These are phyloP conservation scores for Osmerus mordax DNA, from an alignment of 2,113 vertebrate genomes.

Conservation along the genomic window DNA sequence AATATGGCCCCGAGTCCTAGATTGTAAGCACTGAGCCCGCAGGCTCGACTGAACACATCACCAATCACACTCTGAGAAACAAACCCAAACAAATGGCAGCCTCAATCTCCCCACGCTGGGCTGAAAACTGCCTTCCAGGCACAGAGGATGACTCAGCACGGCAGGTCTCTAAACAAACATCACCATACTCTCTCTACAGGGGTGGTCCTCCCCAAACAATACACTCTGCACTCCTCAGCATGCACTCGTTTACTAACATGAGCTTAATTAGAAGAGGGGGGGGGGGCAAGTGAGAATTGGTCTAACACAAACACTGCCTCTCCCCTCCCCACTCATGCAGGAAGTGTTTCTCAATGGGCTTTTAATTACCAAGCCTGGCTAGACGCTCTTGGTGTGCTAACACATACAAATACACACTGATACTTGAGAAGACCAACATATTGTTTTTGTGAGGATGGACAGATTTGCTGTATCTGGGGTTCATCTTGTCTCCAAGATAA, in stretches of 20 bases:
- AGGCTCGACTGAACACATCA: constrained; percentile 19
- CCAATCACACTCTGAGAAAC: constrained; percentile 6
- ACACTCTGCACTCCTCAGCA: constrained; percentile 21
- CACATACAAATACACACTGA: constrained; percentile 1
- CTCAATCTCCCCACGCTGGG: constrained; percentile 13
- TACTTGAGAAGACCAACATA: constrained; percentile 1
- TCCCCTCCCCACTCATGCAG: constrained; percentile 19
- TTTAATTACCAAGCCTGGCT: constrained; percentile 39
- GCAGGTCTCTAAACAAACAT: constrained; percentile 41
- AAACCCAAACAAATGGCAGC: constrained; percentile 23
- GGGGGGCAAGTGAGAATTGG: constrained; percentile 13
- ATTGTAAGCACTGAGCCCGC: not conserved
- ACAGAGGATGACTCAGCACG: constrained; percentile 25
- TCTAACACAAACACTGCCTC: constrained; percentile 26
- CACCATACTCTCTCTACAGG: constrained; percentile 21
- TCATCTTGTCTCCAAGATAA: constrained; percentile 40
- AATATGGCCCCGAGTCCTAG: too few relatives aligned
- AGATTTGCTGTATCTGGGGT: constrained; percentile 34
- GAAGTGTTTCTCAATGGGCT: constrained; percentile 32
- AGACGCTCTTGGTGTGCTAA: not conserved
- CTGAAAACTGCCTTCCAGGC: not conserved
- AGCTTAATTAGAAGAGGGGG: constrained; percentile 37
- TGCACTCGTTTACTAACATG: constrained; percentile 33
- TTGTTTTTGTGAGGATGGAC: constrained; percentile 33
- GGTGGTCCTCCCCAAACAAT: constrained; percentile 36